Evolutionary conservation across 2,888 invertebrate genomes (phyloP), one percentile per base, ranked within the genome.

Genomic region (Rhorus exstirpatorius): DNA sequence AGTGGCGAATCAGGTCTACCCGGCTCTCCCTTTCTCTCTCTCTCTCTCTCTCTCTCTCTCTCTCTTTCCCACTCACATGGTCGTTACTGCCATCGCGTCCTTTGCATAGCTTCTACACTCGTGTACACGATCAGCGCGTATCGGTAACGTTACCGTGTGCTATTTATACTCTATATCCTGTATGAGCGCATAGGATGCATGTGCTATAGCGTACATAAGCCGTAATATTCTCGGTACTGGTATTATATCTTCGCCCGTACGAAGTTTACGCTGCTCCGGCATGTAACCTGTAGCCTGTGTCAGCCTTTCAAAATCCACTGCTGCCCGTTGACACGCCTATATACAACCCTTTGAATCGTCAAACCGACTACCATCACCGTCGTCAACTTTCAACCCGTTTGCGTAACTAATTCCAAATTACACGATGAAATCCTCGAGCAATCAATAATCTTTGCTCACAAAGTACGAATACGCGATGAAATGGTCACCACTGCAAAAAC

Each of bases 381-480:
- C 65, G 60, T 38, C 38, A 38, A 3, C 31, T 65, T 75, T 76
- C 83, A 81, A 84, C 83, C 83, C 35, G 81, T 17, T 24, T 88
- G 86, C 87, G 88, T 89, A 88, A 87, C 86, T 71, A 67, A 76
- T 79, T 76, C 71, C 83, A 89, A 89, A 87, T 88, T 88, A 83
- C 85, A 61, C 83, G 83, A 82, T 68, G 80, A 88, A 87, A 88
- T 86, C 81, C 88, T 88, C 86, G 81, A 89, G 26, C 55, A 12
- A 38, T 19, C 41, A 8, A 44, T 31, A 17, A 21, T 24, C 3
- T 63, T 63, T 12, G 46, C 46, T 31, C 10, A 24, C 61, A 21
- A 35, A 21, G 31, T 49, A 19, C 6, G 60, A 10, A 19, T n/a
- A n/a, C 35, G 38, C 21, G 7, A n/a, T 14, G 51, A 7, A 8